These are phyloP conservation scores for Neuroterus valhalla DNA, from an alignment of 1,140 invertebrate genomes.

Conservation along the genomic window DNA sequence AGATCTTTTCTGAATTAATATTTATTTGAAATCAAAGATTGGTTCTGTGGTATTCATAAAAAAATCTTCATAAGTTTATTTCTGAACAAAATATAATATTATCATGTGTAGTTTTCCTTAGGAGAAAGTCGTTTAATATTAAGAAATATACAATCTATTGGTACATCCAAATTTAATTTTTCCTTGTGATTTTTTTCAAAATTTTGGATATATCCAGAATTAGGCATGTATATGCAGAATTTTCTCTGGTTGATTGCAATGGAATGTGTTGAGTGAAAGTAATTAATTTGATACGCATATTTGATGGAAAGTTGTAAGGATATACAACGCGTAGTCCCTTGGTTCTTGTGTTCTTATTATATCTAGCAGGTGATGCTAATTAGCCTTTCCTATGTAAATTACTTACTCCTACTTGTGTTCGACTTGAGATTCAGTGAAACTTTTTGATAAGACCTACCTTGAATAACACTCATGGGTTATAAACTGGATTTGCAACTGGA, in stretches of 20 bases:
- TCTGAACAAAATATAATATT: too few relatives aligned
- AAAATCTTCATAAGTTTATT: too few relatives aligned
- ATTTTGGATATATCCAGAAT: not conserved
- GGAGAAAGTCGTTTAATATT: too few relatives aligned
- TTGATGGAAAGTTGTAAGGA: constrained; percentile 11
- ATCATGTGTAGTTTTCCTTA: too few relatives aligned
- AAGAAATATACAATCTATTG: too few relatives aligned
- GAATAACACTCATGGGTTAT: not conserved
- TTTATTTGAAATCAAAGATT: too few relatives aligned
- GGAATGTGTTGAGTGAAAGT: not conserved
- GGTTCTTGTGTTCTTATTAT: constrained; percentile 23
- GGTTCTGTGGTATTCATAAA: too few relatives aligned
- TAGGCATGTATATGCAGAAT: not conserved
- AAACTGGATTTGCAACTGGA: not conserved
- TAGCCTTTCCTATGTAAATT: not conserved
- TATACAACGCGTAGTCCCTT: constrained; percentile 2
- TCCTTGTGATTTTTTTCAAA: too few relatives aligned
- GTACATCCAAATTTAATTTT: too few relatives aligned
- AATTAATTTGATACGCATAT: not conserved
- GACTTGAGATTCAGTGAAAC: constrained; percentile 15
- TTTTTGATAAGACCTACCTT: constrained; percentile 15
- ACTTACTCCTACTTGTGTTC: not conserved
- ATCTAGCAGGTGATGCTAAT: constrained; percentile 4
- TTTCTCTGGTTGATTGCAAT: not conserved
- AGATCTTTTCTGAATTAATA: too few relatives aligned